Conservation (phyloP, 2,888 invertebrate species). For the Latrodectus hesperus region DNA sequence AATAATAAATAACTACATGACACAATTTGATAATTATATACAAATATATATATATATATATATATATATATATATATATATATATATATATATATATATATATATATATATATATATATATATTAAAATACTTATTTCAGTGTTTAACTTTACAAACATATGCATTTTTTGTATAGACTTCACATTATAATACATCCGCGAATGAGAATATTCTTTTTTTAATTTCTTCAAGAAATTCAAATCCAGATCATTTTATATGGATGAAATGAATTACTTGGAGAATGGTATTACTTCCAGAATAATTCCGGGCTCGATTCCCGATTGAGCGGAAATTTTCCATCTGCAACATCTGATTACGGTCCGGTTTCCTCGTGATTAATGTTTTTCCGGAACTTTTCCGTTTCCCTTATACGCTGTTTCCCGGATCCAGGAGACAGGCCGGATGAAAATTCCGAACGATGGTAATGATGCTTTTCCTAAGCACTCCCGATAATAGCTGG, state of each 20-base stretch:
- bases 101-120: no score
- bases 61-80: no score
- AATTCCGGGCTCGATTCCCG: conserved; percentile 29
- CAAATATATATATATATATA: no score
- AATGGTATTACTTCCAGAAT: conserved; percentile 24
- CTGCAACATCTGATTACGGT: conserved; percentile 39
- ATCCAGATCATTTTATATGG: conserved; percentile 35
- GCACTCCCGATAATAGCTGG: conserved; percentile 39
- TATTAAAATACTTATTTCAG: no score
- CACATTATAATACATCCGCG: no score
- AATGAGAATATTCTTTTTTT: neutral
- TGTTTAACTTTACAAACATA: no score
- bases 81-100: no score
- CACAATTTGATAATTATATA: no score
- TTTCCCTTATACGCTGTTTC: conserved; percentile 18
- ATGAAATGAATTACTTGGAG: conserved; percentile 2
- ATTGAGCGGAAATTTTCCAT: conserved; percentile 44
- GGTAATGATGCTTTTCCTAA: conserved; percentile 58
- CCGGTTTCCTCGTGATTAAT: conserved; percentile 47
- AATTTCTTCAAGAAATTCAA: conserved; percentile 35
- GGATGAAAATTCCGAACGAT: conserved; percentile 55
- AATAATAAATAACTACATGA: no score
- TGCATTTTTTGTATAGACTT: no score
- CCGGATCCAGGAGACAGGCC: conserved; percentile 38
- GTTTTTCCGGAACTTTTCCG: conserved; percentile 52